phyloP scores from a whole-genome alignment of 2,888 invertebrate species.

The Drosophila pseudotalamancana region DNA sequence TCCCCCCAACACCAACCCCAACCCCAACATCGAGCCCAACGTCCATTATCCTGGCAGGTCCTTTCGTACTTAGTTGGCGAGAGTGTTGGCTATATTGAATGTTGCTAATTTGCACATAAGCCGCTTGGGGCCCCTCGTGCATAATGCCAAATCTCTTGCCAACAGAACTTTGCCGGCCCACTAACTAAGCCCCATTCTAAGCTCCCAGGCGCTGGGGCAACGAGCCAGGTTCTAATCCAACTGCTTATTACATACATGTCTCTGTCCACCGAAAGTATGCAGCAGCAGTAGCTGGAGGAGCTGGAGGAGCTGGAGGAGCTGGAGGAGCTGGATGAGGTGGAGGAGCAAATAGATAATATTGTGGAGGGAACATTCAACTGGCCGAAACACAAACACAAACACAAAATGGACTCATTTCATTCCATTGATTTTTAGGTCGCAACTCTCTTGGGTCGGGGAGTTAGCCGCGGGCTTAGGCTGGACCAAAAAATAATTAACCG shows the following conservation, averaged over 20 bases:
- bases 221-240: slow-evolving; percentile 57
- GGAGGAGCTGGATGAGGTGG: too few relatives aligned
- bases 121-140: slow-evolving; percentile 60
- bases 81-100: slow-evolving; percentile 70
- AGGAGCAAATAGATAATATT: slow-evolving; percentile 30
- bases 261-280: slow-evolving; percentile 43
- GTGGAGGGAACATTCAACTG: slow-evolving; percentile 14
- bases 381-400: slow-evolving; percentile 19
- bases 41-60: slow-evolving; percentile 1
- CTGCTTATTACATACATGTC: slow-evolving; percentile 65
- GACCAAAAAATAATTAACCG: slow-evolving; percentile 63
- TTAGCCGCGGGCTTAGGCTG: slow-evolving; percentile 25
- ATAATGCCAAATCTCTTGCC: slow-evolving; percentile 64
- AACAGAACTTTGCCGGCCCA: slow-evolving; percentile 52
- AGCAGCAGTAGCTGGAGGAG: too few relatives aligned
- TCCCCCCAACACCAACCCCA: too few relatives aligned
- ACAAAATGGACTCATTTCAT: slow-evolving; percentile 41
- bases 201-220: slow-evolving; percentile 28
- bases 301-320: too few relatives aligned
- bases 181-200: slow-evolving; percentile 56
- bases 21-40: neutral
- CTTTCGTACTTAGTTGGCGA: slow-evolving; percentile 9
- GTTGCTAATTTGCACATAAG: slow-evolving; percentile 79
- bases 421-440: slow-evolving; percentile 59
- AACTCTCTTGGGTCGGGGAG: slow-evolving; percentile 21